Percentiles rank a stretch among this genome's conserved stretches.
Evolutionary conservation across 2,113 vertebrate species (phyloP).

Genomic region (Lipophrys pholis): DNA sequence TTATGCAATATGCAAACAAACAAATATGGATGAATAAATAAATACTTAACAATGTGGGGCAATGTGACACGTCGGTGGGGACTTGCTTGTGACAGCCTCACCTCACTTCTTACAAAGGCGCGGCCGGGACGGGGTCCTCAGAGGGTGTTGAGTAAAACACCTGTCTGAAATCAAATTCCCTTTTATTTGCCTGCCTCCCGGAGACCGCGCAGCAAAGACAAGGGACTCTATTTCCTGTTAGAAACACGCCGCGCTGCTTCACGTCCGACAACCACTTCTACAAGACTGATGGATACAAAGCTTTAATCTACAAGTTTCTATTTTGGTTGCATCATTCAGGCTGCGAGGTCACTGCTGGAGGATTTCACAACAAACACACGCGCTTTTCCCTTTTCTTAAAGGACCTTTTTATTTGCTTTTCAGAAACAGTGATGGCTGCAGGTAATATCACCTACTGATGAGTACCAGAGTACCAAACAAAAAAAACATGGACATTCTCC

Average conservation of each 20-base stretch:
- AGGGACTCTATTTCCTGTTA: conserved; percentile 19
- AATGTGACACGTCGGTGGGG: conserved; percentile 58
- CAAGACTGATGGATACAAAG: background rate
- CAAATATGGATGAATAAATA: conserved; percentile 66
- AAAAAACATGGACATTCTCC: background rate
- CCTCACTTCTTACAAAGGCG: conserved; percentile 58
- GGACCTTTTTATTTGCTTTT: conserved; percentile 14
- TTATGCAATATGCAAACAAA: conserved; percentile 67
- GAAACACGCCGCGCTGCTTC: background rate
- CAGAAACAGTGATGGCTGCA: background rate
- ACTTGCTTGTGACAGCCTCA: conserved; percentile 61
- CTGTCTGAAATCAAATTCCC: conserved; percentile 70
- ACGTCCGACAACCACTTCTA: conserved; percentile 7
- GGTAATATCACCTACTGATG: conserved; percentile 14
- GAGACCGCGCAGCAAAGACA: conserved; percentile 34
- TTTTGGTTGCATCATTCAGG: background rate
- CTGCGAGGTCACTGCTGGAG: background rate
- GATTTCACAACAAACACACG: background rate
- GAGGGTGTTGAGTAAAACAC: conserved; percentile 59
- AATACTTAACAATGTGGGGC: conserved; percentile 55
- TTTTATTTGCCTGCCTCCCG: conserved; percentile 47
- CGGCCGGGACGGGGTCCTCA: conserved; percentile 61
- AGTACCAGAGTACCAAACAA: background rate
- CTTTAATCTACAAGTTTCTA: background rate
- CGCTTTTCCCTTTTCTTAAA: conserved; percentile 4